Evolutionary conservation across 2,888 invertebrate genomes (phyloP).

Genomic region (Monochamus alternatus): DNA sequence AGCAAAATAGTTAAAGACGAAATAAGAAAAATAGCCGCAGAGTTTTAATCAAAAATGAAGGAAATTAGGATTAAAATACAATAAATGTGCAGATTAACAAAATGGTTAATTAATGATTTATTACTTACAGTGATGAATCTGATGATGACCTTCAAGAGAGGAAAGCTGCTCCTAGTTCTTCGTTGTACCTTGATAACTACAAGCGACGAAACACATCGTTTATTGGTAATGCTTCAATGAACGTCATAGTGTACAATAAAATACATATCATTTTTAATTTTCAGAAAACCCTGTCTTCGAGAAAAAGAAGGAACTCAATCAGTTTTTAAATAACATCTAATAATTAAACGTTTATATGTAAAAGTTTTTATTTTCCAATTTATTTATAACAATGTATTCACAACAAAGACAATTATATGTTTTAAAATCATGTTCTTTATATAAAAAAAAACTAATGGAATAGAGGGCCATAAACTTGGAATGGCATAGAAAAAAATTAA

Average conservation of each 20-base stretch:
- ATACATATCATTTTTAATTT: not conserved
- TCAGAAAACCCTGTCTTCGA: slow-evolving; percentile 22
- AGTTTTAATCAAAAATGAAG: no score
- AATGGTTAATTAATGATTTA: not conserved
- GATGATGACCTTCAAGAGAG: not conserved
- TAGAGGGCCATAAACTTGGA: not conserved
- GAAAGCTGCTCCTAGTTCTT: not conserved
- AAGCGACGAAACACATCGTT: slow-evolving; percentile 2
- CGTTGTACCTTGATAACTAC: not conserved
- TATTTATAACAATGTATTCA: slow-evolving; percentile 9
- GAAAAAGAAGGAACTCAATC: not conserved
- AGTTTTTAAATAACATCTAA: slow-evolving; percentile 14
- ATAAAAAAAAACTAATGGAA: not conserved
- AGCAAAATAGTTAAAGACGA: no score
- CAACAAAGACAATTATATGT: slow-evolving; percentile 3
- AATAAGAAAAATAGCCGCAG: no score
- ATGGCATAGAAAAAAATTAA: not conserved
- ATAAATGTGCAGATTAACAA: not conserved
- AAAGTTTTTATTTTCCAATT: not conserved
- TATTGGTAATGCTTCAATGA: not conserved
- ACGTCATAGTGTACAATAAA: not conserved
- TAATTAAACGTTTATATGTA: not conserved
- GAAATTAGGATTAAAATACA: not conserved
- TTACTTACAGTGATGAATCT: not conserved
- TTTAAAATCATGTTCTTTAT: not conserved